These are phyloP conservation scores for Axis porcinus DNA, from an alignment of 2,113 vertebrate genomes.

Conservation along the genomic window DNA sequence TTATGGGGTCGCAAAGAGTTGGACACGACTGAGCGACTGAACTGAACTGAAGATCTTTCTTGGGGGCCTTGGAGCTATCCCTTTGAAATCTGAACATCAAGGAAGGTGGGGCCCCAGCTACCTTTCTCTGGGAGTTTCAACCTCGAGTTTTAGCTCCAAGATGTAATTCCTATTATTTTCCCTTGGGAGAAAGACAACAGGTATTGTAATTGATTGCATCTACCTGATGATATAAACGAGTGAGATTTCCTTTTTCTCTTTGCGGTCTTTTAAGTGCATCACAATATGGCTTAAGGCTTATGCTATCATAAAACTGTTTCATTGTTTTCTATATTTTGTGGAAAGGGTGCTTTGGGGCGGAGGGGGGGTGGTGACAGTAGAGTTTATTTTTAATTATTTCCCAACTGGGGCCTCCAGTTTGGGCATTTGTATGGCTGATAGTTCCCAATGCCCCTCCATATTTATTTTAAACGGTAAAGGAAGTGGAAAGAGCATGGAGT, in stretches of 20 bases:
- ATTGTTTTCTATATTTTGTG: neutral
- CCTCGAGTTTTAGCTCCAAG: neutral
- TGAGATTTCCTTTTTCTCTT: neutral
- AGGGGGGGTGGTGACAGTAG: neutral
- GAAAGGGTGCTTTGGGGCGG: neutral
- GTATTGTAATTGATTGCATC: neutral
- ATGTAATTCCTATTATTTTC: slow-evolving; percentile 14
- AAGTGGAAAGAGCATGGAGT: neutral
- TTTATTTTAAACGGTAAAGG: neutral
- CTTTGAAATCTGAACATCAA: slow-evolving; percentile 1
- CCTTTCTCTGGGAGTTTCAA: neutral
- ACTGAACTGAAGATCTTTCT: neutral
- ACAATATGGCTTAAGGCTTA: neutral
- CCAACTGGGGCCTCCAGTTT: neutral
- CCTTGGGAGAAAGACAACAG: neutral
- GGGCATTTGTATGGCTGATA: neutral
- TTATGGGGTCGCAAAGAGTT: no score
- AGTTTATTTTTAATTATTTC: neutral
- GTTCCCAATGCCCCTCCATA: neutral
- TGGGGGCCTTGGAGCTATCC: neutral
- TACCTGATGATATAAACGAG: neutral
- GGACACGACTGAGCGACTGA: no score
- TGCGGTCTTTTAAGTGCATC: neutral
- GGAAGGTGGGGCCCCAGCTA: neutral
- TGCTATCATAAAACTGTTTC: neutral